A percentile compares a stretch with the other conserved stretches of the same genome.
phyloP scores from a whole-genome alignment of 2,888 invertebrate species.

The Automeris io region DNA sequence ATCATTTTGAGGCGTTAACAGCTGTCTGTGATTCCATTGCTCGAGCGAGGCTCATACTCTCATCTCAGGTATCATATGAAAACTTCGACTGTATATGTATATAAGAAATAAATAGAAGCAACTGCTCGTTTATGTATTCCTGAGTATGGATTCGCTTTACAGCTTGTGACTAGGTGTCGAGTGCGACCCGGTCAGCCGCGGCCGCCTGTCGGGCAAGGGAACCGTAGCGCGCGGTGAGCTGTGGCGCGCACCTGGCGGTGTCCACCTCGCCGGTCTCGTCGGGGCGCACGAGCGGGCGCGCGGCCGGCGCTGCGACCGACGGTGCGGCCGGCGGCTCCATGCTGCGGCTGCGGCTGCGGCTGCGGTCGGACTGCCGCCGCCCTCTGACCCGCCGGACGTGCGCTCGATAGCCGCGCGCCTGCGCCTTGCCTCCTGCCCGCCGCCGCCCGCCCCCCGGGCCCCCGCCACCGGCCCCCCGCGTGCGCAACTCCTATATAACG shows the following conservation, averaged over 20 bases:
- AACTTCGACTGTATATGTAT: too few species aligned
- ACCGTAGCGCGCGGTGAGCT: background rate
- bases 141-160: too few species aligned
- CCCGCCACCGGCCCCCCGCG: slow-evolving; percentile 5
- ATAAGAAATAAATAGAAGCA: too few species aligned
- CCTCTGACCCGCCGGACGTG: slow-evolving; percentile 14
- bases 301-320: slow-evolving; percentile 28
- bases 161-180: too few species aligned
- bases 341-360: slow-evolving; percentile 38
- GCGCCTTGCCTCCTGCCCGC: slow-evolving; percentile 4
- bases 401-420: slow-evolving; percentile 15
- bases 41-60: too few species aligned
- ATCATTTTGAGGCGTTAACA: too few species aligned
- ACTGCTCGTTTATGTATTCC: too few species aligned
- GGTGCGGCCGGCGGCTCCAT: slow-evolving; percentile 40
- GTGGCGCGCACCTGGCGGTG: slow-evolving; percentile 79
- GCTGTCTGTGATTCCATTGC: too few species aligned
- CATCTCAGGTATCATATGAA: too few species aligned
- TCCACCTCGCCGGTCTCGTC: slow-evolving; percentile 92
- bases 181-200: too few species aligned
- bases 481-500: too few species aligned
- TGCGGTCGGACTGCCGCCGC: slow-evolving; percentile 27
- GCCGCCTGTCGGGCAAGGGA: background rate
- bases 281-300: slow-evolving; percentile 87
- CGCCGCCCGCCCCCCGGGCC: slow-evolving; percentile 1